These are phyloP conservation scores for Haliaeetus albicilla DNA, from an alignment of 2,797 vertebrate species.

Conservation along the genomic window DNA sequence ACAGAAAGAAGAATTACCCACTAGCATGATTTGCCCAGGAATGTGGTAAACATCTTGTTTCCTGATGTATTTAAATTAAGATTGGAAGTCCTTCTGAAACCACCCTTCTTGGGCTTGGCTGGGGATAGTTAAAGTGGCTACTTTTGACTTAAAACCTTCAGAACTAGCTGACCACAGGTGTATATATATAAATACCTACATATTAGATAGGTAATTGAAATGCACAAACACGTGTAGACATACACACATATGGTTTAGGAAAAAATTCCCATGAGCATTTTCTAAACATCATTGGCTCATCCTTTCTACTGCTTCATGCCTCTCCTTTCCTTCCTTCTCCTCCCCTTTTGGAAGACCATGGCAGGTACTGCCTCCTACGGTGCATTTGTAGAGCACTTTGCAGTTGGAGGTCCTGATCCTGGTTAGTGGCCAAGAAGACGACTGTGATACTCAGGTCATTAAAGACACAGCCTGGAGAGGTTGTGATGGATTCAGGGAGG, in stretches of 20 bases:
- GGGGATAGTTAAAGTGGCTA: not conserved
- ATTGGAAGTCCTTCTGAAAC: not conserved
- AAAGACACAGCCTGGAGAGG: not conserved
- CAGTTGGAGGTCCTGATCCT: not conserved
- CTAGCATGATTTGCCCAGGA: not conserved
- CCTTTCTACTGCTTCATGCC: not conserved
- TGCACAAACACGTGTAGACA: not conserved
- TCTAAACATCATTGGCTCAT: not conserved
- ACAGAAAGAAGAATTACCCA: not conserved
- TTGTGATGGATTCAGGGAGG: not conserved
- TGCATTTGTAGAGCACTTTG: not conserved
- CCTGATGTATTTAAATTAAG: not conserved
- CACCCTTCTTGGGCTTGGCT: not conserved
- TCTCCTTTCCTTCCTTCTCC: not conserved
- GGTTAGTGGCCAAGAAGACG: not conserved
- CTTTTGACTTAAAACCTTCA: not conserved
- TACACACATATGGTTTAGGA: not conserved
- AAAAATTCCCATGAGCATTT: not conserved
- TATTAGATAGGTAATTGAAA: not conserved
- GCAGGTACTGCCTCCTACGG: not conserved
- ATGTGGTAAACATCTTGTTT: not conserved
- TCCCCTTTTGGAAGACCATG: not conserved
- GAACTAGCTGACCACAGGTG: not conserved
- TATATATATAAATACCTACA: not conserved
- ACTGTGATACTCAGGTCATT: not conserved